Evolutionary conservation across 2,797 vertebrate species (phyloP), one percentile per base, ranked within the genome.

Genomic region (Ambastaia sidthimunki): DNA sequence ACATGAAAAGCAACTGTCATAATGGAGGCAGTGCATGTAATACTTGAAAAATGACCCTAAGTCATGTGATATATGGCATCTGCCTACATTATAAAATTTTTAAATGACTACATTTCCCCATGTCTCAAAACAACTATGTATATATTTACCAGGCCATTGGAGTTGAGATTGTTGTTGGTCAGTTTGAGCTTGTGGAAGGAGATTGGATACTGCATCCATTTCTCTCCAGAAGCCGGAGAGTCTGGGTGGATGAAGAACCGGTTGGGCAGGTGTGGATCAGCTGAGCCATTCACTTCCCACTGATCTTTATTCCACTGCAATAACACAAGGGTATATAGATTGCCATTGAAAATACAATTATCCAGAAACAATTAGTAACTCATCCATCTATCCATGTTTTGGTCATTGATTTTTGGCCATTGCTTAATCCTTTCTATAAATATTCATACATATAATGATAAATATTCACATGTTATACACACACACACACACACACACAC

Each of bases 101-200:
- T 2, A n/a, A n/a, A n/a, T 7, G 6, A 44, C 4, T 19, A 34
- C 10, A 47, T 2, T 23, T 55, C 3, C 15, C 12, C 15, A 41
- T 3, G 3, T 37, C 55, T 41, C 6, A 66, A 37, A n/a, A 3
- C 13, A 57, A 13, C 28, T 28, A 19, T 21, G 19, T 25, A n/a
- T 25, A n/a, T 37, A 10, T 85, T 87, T 37, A 86, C 87, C 84
- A 41, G 37, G 9, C 37, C 37, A 19, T 74, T 87, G 23, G 82
- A 82, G 78, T 85, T 88, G 31, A 88, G 83, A 1, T 84, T 83
- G 67, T 86, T 85, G 84, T 88, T 88, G 70, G 86, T 90, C 50
- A 88, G 85, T 71, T 90, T 87, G 57, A 89, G 86, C 73, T 90
- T 88, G 83, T 89, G 86, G 80, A 89, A 89, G 76, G 85, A 89